A percentile compares a stretch with the other conserved stretches of the same genome.
Evolutionary conservation across 2,888 invertebrate genomes (phyloP).

Genomic region (Patella caerulea): DNA sequence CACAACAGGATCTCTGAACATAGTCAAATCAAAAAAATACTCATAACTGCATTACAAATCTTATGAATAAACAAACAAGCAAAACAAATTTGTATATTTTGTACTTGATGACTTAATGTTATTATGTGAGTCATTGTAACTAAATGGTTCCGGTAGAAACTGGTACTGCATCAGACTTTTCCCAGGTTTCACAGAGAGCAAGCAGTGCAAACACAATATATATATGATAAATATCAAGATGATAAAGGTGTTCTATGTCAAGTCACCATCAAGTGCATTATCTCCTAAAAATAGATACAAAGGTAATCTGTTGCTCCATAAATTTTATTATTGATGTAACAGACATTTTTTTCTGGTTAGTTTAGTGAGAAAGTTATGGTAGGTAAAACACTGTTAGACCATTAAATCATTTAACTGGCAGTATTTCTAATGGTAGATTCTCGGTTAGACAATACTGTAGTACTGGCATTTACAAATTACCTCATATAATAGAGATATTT

Average conservation of each 20-base stretch:
- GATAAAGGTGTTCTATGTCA: neutral
- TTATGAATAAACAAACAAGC: no score
- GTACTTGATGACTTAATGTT: no score
- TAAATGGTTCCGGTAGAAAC: no score
- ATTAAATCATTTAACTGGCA: constrained; percentile 9
- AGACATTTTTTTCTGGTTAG: neutral
- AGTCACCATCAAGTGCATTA: constrained; percentile 7
- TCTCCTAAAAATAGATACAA: neutral
- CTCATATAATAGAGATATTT: no score
- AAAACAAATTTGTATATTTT: no score
- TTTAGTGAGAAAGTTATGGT: neutral
- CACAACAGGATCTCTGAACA: no score
- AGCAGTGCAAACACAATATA: neutral
- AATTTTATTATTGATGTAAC: constrained; percentile 11
- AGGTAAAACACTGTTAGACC: neutral
- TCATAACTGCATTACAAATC: no score
- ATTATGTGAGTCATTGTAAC: no score
- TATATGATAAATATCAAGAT: neutral
- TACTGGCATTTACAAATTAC: no score
- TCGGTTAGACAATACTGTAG: no score
- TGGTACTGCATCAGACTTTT: neutral
- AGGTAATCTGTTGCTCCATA: constrained; percentile 1
- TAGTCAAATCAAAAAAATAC: no score
- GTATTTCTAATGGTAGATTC: neutral
- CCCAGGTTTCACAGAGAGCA: constrained; percentile 2